Evolutionary conservation across 53 echinoderm and acorn worm genomes (phyloP).

Genomic region (Echinometra lucunter): DNA sequence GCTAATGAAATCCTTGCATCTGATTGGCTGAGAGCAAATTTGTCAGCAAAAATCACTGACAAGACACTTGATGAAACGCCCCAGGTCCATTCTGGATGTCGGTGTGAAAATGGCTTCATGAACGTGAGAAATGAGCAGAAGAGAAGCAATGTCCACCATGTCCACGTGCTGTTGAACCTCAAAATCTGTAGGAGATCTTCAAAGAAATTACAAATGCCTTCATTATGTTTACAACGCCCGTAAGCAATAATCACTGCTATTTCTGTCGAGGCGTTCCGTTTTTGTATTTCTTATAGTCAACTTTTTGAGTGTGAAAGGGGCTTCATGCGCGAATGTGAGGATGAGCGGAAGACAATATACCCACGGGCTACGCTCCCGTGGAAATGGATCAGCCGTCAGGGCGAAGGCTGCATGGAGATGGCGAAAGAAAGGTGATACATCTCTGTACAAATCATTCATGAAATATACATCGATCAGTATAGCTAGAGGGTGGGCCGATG

Average conservation of each 20-base stretch:
- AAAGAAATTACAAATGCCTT: neutral
- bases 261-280: neutral
- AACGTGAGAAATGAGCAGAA: too few species aligned
- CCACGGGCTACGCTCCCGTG: slow-evolving; percentile 2
- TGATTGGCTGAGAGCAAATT: too few species aligned
- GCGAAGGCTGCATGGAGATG: neutral
- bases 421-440: neutral
- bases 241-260: neutral
- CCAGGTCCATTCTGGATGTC: too few species aligned
- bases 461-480: slow-evolving; percentile 36
- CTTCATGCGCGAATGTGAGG: neutral
- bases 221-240: neutral
- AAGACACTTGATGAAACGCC: too few species aligned
- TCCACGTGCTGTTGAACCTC: too few species aligned
- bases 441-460: slow-evolving; percentile 27
- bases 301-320: neutral
- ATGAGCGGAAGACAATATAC: neutral
- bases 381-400: slow-evolving; percentile 23
- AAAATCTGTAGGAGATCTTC: neutral
- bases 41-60: too few species aligned
- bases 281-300: too few species aligned
- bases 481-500: neutral
- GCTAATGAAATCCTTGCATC: too few species aligned
- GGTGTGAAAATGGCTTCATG: too few species aligned
- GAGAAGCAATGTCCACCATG: too few species aligned